Evolutionary conservation across 1,140 invertebrate genomes (phyloP), one percentile per base, ranked within the genome.

Genomic region (Drosophila pachea): DNA sequence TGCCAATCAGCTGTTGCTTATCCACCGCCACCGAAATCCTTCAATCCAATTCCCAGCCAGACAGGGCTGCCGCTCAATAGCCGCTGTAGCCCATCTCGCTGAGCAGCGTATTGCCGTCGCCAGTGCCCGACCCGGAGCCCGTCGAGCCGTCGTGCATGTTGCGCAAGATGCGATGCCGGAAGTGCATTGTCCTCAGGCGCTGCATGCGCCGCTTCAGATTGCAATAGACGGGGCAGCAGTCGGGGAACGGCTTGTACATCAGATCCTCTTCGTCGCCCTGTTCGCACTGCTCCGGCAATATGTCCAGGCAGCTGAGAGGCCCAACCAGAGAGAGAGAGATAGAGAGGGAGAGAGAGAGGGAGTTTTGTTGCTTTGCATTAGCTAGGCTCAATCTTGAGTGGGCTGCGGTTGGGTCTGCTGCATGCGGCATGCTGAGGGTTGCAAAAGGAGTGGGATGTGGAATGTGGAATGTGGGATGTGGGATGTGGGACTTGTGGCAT

Each of bases 231-330:
- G 87, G 87, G 45, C 87, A 89, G 54, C 87, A 89, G 60, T 89
- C 87, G 32, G 87, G 87, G 40, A 84, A 89, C 4, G 87, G 87
- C 60, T 88, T 88, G 62, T 89, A 89, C 87, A 88, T 89, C 32
- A 89, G 65, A 58, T 89, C 87, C 56, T 89, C 87, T 74, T 89
- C 87, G 48, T 89, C 87, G 45, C 87, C 87, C 68, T 89, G 87
- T 47, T 87, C 84, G 40, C 87, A 89, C 50, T 89, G 78, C 8
- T 89, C 87, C 22, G 87, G 82, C 67, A 89, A 58, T n/a, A 89
- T 89, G 73, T 89, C 87, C 76, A 89, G 64, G 56, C 87, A 89
- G 74, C 87, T 88, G 70, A 33, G 60, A 32, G 31, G 16, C 22
- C 22, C 22, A 22, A 22, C 22, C 22, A 14, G 31, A 33, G 66